A percentile compares a stretch with the other conserved stretches of the same genome.
These are phyloP conservation scores for Drosophila prolongata DNA, from an alignment of 2,888 invertebrate genomes.

Conservation along the genomic window DNA sequence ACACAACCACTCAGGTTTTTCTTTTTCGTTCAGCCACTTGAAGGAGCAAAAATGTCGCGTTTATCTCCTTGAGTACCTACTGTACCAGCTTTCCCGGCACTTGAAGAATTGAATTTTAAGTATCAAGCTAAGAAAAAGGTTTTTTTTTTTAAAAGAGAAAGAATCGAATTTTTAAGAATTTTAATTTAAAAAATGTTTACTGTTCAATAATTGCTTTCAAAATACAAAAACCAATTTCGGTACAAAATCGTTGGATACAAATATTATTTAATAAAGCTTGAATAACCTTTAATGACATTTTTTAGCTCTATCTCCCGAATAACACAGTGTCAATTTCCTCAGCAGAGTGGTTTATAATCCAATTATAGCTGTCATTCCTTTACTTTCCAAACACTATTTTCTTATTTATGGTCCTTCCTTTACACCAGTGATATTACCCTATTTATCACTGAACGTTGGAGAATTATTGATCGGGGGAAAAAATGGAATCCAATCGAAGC, in stretches of 20 bases:
- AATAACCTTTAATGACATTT: too few relatives aligned
- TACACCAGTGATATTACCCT: background rate
- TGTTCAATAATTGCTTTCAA: too few relatives aligned
- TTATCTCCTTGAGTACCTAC: background rate
- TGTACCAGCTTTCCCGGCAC: background rate
- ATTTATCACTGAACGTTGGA: constrained; percentile 2
- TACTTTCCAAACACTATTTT: background rate
- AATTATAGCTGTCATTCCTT: background rate
- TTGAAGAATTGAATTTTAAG: background rate
- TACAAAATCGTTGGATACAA: too few relatives aligned
- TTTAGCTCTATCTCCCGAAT: too few relatives aligned
- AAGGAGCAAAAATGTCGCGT: background rate
- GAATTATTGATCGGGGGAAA: background rate
- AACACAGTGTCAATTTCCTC: too few relatives aligned
- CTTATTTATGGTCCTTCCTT: constrained; percentile 10
- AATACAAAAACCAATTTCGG: too few relatives aligned
- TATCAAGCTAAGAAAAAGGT: background rate
- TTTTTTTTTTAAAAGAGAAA: background rate
- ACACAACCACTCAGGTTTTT: background rate
- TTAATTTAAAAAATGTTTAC: too few relatives aligned
- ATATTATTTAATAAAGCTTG: too few relatives aligned
- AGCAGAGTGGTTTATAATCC: background rate
- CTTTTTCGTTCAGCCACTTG: background rate
- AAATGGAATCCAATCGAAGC: constrained; percentile 17
- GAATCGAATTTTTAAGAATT: too few relatives aligned